Evolutionary conservation across 1,140 invertebrate genomes (phyloP).

Genomic region (Orius insidiosus): DNA sequence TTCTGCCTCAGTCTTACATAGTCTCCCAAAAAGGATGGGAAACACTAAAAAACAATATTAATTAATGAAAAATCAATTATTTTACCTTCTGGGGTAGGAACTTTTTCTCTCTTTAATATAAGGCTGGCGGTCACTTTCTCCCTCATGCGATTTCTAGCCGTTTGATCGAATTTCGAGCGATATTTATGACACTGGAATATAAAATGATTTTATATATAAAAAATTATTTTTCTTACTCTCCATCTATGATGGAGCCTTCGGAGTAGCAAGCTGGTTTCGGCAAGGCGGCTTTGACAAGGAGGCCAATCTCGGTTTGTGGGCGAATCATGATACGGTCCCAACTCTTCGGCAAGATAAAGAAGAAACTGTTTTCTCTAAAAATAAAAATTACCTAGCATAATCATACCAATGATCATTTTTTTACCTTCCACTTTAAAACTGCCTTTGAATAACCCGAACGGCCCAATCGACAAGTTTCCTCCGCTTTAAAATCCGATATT

Average conservation of each 20-base stretch:
- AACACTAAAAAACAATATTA: slow-evolving; percentile 39
- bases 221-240: slow-evolving; percentile 36
- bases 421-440: slow-evolving; percentile 50
- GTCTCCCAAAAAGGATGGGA: slow-evolving; percentile 70
- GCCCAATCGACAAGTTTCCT: slow-evolving; percentile 46
- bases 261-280: slow-evolving; percentile 45
- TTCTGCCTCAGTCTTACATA: slow-evolving; percentile 70
- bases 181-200: slow-evolving; percentile 52
- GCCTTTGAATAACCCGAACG: slow-evolving; percentile 42
- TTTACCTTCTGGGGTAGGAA: slow-evolving; percentile 56
- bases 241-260: slow-evolving; percentile 62
- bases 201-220: slow-evolving; percentile 14
- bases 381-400: slow-evolving; percentile 2
- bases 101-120: slow-evolving; percentile 67
- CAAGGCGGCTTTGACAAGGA: slow-evolving; percentile 36
- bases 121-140: slow-evolving; percentile 81
- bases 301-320: slow-evolving; percentile 58
- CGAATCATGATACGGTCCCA: slow-evolving; percentile 40
- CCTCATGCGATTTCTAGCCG: slow-evolving; percentile 60
- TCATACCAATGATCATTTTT: slow-evolving; percentile 23
- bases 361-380: slow-evolving; percentile 50
- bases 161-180: slow-evolving; percentile 61
- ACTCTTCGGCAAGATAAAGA: slow-evolving; percentile 36
- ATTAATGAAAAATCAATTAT: slow-evolving; percentile 4
- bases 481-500: slow-evolving; percentile 36